phyloP scores from a whole-genome alignment of 2,888 invertebrate genomes.

The Erynnis tages region DNA sequence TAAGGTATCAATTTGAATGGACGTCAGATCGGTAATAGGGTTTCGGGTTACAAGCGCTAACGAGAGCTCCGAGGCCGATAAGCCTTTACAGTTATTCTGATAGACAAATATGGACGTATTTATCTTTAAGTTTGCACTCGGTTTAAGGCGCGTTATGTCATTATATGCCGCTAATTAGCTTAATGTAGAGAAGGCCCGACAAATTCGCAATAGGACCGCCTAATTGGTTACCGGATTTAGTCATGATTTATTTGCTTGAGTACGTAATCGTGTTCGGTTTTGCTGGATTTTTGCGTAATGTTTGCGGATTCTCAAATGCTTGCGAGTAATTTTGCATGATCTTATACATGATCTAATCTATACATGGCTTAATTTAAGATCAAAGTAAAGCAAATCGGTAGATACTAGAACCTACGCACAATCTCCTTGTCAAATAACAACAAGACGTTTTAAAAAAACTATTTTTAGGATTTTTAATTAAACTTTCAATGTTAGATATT shows the following conservation, averaged over 20 bases:
- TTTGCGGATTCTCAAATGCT: not conserved
- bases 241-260: conserved; percentile 22
- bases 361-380: too few species aligned
- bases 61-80: conserved; percentile 70
- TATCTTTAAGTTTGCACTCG: conserved; percentile 73
- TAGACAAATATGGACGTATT: conserved; percentile 80
- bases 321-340: too few species aligned
- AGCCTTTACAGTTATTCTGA: conserved; percentile 71
- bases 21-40: conserved; percentile 56
- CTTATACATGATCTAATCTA: too few species aligned
- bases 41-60: conserved; percentile 74
- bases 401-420: too few species aligned
- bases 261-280: conserved; percentile 3
- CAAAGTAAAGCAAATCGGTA: too few species aligned
- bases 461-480: too few species aligned
- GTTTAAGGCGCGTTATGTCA: conserved; percentile 54
- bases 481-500: too few species aligned
- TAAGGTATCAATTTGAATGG: conserved; percentile 51
- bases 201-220: conserved; percentile 48
- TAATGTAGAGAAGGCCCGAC: conserved; percentile 44
- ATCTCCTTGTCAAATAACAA: too few species aligned
- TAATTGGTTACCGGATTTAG: conserved; percentile 33
- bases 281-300: conserved; percentile 9
- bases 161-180: conserved; percentile 62
- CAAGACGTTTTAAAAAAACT: too few species aligned